Conservation (phyloP, 2,113 vertebrate genomes). For the Microtus richardsoni region DNA sequence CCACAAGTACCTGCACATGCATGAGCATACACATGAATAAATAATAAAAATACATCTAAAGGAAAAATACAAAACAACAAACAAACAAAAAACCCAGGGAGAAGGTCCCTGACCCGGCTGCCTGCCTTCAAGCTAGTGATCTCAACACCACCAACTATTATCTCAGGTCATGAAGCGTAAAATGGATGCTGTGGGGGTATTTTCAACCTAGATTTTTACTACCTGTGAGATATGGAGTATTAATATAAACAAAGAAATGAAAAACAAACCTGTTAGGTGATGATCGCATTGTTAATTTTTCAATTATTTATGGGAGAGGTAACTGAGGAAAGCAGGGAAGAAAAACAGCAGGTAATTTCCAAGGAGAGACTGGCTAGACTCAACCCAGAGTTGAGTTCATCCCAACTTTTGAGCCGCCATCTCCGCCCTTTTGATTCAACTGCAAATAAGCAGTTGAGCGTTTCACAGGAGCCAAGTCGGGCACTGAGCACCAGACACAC, state of each 20-base stretch:
- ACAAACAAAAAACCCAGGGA: background rate
- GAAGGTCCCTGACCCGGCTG: background rate
- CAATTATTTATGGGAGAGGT: background rate
- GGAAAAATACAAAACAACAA: background rate
- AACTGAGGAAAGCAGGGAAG: background rate
- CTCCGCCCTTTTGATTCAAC: background rate
- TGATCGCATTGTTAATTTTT: background rate
- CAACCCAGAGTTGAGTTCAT: background rate
- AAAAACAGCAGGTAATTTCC: background rate
- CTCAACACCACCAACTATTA: background rate
- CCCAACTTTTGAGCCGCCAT: background rate
- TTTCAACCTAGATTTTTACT: background rate
- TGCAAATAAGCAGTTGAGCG: background rate
- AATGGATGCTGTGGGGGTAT: background rate
- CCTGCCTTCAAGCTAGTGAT: background rate
- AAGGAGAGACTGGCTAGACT: background rate
- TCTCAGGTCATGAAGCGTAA: fast-evolving
- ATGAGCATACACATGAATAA: background rate
- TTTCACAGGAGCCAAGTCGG: background rate
- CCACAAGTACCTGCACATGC: background rate
- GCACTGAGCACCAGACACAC: no score
- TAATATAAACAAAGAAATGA: background rate
- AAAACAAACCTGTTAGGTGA: background rate
- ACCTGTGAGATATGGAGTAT: background rate
- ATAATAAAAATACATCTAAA: background rate